phyloP scores from a whole-genome alignment of 2,113 vertebrate species.

The Sisor rabdophorus region DNA sequence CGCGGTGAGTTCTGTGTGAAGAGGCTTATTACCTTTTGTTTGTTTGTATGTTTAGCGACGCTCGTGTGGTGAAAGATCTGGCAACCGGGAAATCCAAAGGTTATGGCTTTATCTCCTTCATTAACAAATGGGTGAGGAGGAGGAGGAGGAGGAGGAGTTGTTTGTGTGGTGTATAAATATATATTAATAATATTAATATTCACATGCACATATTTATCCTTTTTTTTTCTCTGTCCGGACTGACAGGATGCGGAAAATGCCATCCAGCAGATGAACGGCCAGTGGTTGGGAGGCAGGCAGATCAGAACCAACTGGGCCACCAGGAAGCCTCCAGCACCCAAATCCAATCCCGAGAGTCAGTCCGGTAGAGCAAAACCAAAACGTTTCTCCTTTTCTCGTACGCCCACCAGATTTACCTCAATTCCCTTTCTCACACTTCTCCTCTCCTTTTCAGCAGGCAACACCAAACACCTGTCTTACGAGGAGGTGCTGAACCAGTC shows the following conservation, averaged over 20 bases:
- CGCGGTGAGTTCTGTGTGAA: background rate
- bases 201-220: too few species aligned
- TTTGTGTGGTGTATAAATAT: too few species aligned
- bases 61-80: conserved; percentile 97
- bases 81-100: conserved; percentile 98
- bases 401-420: background rate
- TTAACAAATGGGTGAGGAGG: conserved; percentile 90
- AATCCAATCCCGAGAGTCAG: conserved; percentile 88
- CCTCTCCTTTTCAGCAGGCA: conserved; percentile 61
- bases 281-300: conserved; percentile 96
- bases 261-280: conserved; percentile 97
- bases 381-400: background rate
- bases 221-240: background rate
- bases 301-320: conserved; percentile 99
- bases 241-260: conserved; percentile 91
- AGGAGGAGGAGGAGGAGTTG: too few species aligned
- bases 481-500: conserved; percentile 96
- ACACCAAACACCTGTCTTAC: conserved; percentile 89
- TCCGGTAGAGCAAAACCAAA: conserved; percentile 30
- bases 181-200: too few species aligned
- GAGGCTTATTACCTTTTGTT: background rate
- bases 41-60: conserved; percentile 71
- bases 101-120: conserved; percentile 98
- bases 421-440: background rate
- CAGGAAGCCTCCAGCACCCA: conserved; percentile 93